Evolutionary conservation across 1,140 invertebrate genomes (phyloP).

Genomic region (Listronotus oregonensis): DNA sequence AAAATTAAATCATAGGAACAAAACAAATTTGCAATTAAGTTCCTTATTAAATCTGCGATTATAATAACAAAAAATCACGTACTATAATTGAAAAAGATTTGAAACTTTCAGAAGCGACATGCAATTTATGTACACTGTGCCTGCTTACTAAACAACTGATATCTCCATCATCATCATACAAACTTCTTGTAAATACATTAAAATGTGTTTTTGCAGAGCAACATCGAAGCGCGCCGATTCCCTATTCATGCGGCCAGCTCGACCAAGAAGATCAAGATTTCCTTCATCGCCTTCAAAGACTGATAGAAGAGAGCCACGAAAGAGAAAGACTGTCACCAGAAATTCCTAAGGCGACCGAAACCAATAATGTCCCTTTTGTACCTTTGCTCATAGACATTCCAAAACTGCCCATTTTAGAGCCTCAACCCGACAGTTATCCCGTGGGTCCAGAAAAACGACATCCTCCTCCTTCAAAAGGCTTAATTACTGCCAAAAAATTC

Average conservation of each 20-base stretch:
- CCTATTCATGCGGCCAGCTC: neutral
- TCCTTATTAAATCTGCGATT: too few relatives aligned
- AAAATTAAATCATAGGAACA: too few relatives aligned
- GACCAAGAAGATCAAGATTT: constrained; percentile 24
- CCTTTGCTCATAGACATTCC: constrained; percentile 48
- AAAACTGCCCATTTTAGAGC: constrained; percentile 47
- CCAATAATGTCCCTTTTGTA: constrained; percentile 26
- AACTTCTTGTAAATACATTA: too few relatives aligned
- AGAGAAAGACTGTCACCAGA: neutral
- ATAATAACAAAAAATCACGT: too few relatives aligned
- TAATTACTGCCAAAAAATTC: constrained; percentile 41
- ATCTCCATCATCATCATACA: too few relatives aligned
- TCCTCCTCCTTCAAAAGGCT: constrained; percentile 49
- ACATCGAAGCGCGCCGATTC: neutral
- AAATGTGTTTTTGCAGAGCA: neutral
- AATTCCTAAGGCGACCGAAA: neutral
- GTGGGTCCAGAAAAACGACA: constrained; percentile 3
- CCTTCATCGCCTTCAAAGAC: constrained; percentile 19
- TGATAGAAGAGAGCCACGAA: constrained; percentile 20
- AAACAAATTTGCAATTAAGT: too few relatives aligned
- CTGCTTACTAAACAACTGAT: too few relatives aligned
- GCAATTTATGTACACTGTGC: too few relatives aligned
- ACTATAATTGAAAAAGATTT: too few relatives aligned
- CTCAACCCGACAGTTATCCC: constrained; percentile 3
- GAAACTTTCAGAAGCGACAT: too few relatives aligned